Base-by-base conservation (phyloP, 1,140 invertebrate genomes). In the Drosophila punjabiensis region DNA sequence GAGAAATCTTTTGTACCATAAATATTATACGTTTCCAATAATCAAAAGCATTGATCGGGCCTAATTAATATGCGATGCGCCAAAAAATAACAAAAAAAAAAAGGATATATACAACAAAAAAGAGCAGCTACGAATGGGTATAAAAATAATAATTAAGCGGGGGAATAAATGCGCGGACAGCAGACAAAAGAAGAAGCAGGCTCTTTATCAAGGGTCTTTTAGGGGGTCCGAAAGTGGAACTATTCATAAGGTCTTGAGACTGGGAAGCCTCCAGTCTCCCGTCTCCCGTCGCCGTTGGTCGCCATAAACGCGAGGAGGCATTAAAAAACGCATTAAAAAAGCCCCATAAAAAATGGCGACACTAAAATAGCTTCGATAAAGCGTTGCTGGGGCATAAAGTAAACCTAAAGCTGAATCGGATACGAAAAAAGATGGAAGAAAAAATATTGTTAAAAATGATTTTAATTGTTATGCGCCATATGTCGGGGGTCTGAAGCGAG, bases 381-480 rank as follows among this genome's bases (percentile, higher is more conserved):
- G 67, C 68, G 56, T 58, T 45, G 52, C 60, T 16, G 60, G 48
- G 60, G 56, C 59, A 73, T 55, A 58, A 73, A 64, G 61, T 52
- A 56, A 58, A 28, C 20, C 35, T 58, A 47, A 60, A 60, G 53
- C 45, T 50, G 48, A 76, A 65, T 45, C 56, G 50, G 62, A 61
- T 67, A 69, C 47, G 20, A 62, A 76, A 76, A 77, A 50, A 41
- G n/a, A 68, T 61, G 47, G 18, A 75, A 35, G 50, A 41, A 61
- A 79, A 60, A 56, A 52, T 75, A 75, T 81, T 81, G 52, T 81
- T 75, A 63, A 81, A 81, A 81, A 81, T 64, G 50, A 60, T 69
- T 81, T 81, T 81, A 81, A 81, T 81, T 81, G 69, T 81, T 81
- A 81, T 81, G 77, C 79, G 70, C 45, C 78, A 81, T 67, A 81